Conservation (phyloP, 2,113 vertebrate species). For the Sarotherodon lohbergeri region DNA sequence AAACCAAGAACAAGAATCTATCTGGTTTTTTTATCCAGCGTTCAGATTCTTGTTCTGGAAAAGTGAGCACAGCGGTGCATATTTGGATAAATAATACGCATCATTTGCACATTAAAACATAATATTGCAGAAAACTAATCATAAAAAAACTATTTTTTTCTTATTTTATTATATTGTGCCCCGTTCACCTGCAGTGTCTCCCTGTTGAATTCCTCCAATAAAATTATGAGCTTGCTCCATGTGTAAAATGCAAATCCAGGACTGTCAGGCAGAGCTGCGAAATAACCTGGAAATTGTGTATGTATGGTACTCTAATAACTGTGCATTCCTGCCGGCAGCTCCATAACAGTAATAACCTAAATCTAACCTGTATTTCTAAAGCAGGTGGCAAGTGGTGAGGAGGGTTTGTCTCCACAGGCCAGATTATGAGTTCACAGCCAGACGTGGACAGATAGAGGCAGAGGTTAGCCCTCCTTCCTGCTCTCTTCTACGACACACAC, state of each 20-base stretch:
- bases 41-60: neutral
- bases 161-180: neutral
- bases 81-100: neutral
- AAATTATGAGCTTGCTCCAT: neutral
- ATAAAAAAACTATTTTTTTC: neutral
- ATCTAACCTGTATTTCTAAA: conserved; percentile 64
- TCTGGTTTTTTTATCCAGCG: neutral
- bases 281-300: conserved; percentile 24
- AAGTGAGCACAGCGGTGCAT: neutral
- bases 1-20: neutral
- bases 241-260: conserved; percentile 8
- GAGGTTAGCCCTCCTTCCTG: conserved; percentile 61
- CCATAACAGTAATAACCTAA: conserved; percentile 54
- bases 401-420: conserved; percentile 60
- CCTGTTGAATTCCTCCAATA: neutral
- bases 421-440: conserved; percentile 67
- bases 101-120: neutral
- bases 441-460: conserved; percentile 65
- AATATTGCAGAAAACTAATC: neutral
- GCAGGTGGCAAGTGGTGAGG: conserved; percentile 58
- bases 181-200: neutral
- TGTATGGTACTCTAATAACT: neutral
- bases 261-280: neutral
- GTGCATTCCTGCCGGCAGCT: conserved; percentile 31
- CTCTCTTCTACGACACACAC: conserved; percentile 9